A percentile compares a stretch with the other conserved stretches of the same genome.
These are phyloP conservation scores for Drosophila dunni DNA, from an alignment of 1,140 invertebrate genomes.

Conservation along the genomic window DNA sequence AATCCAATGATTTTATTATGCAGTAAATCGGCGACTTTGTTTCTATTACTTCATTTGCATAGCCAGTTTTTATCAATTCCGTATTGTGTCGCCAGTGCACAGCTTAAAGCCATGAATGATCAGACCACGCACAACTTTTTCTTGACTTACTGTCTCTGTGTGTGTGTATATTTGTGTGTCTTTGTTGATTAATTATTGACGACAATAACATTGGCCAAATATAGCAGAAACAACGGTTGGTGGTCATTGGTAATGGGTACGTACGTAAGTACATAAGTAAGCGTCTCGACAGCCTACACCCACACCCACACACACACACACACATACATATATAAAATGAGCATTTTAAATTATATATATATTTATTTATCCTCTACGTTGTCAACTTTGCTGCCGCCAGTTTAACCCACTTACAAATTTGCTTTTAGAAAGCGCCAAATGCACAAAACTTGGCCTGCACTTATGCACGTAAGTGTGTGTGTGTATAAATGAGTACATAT, in stretches of 20 bases:
- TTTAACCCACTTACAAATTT: conserved; percentile 69
- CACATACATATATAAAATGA: conserved; percentile 28
- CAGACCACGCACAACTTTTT: conserved; percentile 65
- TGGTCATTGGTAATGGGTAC: conserved; percentile 35
- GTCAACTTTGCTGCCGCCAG: conserved; percentile 56
- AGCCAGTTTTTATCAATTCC: conserved; percentile 44
- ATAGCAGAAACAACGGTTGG: conserved; percentile 54
- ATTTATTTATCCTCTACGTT: conserved; percentile 1
- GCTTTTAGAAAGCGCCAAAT: conserved; percentile 70
- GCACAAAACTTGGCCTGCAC: conserved; percentile 39
- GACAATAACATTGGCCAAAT: conserved; percentile 60
- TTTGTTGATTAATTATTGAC: conserved; percentile 59
- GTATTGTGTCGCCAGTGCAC: conserved; percentile 7
- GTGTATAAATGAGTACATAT: background rate
- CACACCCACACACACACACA: conserved; percentile 48
- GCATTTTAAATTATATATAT: conserved; percentile 12
- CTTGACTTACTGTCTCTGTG: background rate
- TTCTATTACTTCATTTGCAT: conserved; percentile 45
- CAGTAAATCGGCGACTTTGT: conserved; percentile 1
- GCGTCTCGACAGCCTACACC: conserved; percentile 49
- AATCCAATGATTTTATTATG: conserved; percentile 5
- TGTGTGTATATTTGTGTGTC: conserved; percentile 8
- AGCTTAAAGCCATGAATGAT: background rate
- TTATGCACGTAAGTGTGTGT: background rate
- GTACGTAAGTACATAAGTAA: conserved; percentile 32